Conservation (phyloP, 1,140 invertebrate species). For the Caenorhabditis brenneri region DNA sequence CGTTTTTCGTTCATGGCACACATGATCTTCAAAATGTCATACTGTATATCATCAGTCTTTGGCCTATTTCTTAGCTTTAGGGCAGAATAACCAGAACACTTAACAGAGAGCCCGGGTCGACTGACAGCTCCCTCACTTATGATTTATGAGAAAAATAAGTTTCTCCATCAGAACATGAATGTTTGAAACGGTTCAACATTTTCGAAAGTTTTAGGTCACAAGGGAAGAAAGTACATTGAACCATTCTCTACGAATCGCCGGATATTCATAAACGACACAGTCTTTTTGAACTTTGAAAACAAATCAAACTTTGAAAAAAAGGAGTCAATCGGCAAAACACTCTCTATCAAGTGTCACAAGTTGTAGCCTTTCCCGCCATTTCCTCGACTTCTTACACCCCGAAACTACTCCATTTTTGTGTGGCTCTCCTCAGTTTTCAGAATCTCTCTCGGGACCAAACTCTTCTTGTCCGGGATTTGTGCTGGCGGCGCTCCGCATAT, state of each 20-base stretch:
- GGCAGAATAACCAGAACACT: no score
- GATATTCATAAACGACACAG: not conserved
- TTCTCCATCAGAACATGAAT: not conserved
- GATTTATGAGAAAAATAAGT: no score
- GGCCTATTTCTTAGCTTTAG: no score
- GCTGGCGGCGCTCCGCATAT: slow-evolving; percentile 3
- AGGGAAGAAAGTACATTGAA: not conserved
- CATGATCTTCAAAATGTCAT: no score
- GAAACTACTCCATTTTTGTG: slow-evolving; percentile 34
- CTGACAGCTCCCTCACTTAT: no score
- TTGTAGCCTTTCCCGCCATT: not conserved
- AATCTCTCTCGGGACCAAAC: slow-evolving; percentile 30
- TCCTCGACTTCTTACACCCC: not conserved
- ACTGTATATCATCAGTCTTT: no score
- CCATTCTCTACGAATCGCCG: not conserved
- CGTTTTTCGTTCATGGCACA: no score
- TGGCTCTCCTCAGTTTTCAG: not conserved
- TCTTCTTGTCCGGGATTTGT: slow-evolving; percentile 31
- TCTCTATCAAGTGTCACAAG: slow-evolving; percentile 38
- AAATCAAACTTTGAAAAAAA: slow-evolving; percentile 22
- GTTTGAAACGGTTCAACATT: not conserved
- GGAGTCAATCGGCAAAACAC: not conserved
- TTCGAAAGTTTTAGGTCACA: not conserved
- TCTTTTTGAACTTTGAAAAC: not conserved
- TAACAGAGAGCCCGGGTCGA: no score